Evolutionary conservation across 2,888 invertebrate genomes (phyloP), one percentile per base, ranked within the genome.

Genomic region (Tineola bisselliella): DNA sequence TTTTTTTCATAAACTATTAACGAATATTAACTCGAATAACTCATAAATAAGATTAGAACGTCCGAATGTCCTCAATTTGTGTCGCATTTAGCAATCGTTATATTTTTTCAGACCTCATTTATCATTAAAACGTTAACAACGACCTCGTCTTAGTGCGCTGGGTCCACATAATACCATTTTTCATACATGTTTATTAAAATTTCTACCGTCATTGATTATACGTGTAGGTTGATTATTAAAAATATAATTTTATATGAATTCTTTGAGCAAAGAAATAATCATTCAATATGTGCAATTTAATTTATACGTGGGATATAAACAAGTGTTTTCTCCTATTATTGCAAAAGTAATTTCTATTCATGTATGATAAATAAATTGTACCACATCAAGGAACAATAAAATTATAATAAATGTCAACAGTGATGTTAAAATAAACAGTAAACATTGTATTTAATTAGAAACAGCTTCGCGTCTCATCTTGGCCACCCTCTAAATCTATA

Each of bases 1-100:
- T 66, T 74, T 74, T 25, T 76, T 75, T 69, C 68, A 70, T 68
- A 67, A 73, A 75, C 78, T 77, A 80, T 82, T 81, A 81, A 74
- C 76, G 71, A 75, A 76, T 72, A 76, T 77, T 79, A 80, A 75
- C 74, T 67, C 71, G 73, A 73, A 77, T 78, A 78, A 75, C 76
- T 78, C 81, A 79, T 84, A 81, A 84, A 83, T 77, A 77, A 76
- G 73, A 81, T 81, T 78, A 69, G 66, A 70, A 60, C 61, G 48
- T 38, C 68, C 71, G 71, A 69, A 74, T 74, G 78, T 81, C 77
- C 81, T 77, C 82, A 78, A 81, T 84, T 79, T 77, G 70, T 72
- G 81, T 81, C 79, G 69, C 71, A 70, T 77, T 79, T 76, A 73
- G 74, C 75, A 75, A 79, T 76, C 76, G 76, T 76, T 75, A 77